A percentile compares a stretch with the other conserved stretches of the same genome.
Conservation (phyloP, 92 coral and sea anemone genomes). For the Montipora capitata region DNA sequence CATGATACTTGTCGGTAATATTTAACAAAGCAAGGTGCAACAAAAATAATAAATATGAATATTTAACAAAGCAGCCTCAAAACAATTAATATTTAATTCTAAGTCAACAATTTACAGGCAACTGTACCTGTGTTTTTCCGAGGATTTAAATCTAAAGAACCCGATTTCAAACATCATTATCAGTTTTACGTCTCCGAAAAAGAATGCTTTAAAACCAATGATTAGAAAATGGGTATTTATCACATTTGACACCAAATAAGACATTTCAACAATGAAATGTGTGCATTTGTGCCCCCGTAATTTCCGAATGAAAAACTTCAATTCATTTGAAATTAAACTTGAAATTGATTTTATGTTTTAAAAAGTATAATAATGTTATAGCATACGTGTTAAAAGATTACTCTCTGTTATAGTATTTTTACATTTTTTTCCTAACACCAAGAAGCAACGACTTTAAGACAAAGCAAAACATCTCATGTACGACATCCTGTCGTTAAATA, state of each 20-base stretch:
- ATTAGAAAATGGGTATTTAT: slow-evolving; percentile 23
- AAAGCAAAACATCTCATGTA: background rate
- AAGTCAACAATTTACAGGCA: too few relatives aligned
- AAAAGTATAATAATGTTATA: background rate
- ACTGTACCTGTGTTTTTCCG: too few relatives aligned
- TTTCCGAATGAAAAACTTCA: slow-evolving; percentile 5
- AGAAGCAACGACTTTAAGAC: background rate
- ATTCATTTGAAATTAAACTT: background rate
- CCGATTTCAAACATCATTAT: too few relatives aligned
- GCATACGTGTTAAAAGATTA: background rate
- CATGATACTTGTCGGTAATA: too few relatives aligned
- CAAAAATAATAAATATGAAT: too few relatives aligned
- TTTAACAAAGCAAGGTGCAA: too few relatives aligned
- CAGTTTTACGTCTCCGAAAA: too few relatives aligned
- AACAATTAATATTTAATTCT: too few relatives aligned
- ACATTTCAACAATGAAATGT: slow-evolving; percentile 9
- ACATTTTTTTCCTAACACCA: background rate
- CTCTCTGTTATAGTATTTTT: too few relatives aligned
- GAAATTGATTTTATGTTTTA: background rate
- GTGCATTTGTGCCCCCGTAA: background rate
- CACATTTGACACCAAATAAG: slow-evolving; percentile 5
- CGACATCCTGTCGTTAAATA: slow-evolving; percentile 13
- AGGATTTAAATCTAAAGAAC: too few relatives aligned
- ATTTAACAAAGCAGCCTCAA: too few relatives aligned
- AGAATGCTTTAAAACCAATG: slow-evolving; percentile 12